Conservation (phyloP, 2,113 vertebrate genomes). For the Urocitellus parryii region DNA sequence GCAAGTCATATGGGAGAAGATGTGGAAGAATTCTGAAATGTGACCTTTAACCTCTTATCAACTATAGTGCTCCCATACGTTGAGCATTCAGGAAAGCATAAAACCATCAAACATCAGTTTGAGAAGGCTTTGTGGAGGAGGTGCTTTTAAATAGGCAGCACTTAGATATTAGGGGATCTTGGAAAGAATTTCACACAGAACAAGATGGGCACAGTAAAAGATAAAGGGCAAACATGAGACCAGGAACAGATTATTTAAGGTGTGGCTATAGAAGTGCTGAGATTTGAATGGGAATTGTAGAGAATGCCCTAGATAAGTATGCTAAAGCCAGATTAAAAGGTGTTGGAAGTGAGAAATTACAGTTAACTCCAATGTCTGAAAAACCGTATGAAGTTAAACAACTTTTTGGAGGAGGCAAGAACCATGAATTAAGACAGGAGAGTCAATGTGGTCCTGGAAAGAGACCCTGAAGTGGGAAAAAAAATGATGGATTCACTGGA, state of each 20-base stretch:
- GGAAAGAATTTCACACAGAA: background rate
- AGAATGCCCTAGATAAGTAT: background rate
- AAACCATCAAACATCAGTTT: background rate
- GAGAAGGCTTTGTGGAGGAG: background rate
- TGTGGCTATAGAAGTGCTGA: background rate
- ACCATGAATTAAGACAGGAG: background rate
- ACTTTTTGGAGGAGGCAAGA: background rate
- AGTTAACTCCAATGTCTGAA: background rate
- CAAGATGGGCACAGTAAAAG: background rate
- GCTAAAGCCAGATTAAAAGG: background rate
- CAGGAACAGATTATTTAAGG: background rate
- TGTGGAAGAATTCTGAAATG: background rate
- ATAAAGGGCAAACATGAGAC: background rate
- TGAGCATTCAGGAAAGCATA: background rate
- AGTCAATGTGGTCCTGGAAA: background rate
- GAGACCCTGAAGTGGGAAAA: background rate
- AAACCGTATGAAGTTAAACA: background rate
- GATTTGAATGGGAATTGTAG: background rate
- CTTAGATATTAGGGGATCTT: background rate
- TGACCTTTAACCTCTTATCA: background rate
- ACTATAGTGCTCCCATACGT: background rate
- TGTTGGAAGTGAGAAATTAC: background rate
- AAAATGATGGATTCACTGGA: background rate
- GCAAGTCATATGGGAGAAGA: background rate
- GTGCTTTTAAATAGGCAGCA: background rate